Evolutionary conservation across 2,113 vertebrate genomes (phyloP), one percentile per base, ranked within the genome.

Genomic region (Corythaeola cristata): DNA sequence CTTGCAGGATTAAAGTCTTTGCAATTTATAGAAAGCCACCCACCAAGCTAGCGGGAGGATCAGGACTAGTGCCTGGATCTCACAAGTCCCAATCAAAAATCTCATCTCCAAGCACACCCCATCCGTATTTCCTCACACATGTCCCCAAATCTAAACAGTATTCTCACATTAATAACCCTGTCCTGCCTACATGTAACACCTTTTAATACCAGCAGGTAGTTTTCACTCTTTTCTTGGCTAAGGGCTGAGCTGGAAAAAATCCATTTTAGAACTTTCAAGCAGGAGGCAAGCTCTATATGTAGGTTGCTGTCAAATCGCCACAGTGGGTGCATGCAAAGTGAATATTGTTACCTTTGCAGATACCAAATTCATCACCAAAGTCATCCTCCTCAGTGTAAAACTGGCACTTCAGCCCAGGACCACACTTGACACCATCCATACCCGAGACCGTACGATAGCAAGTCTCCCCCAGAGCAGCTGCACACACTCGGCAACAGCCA

Each of bases 341-440:
- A 84, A 79, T 92, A 71, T 56, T 92, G 52, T 96, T 97, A 99
- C 99, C 99, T 99, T 98, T 99, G 98, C 99, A 99, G 92, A 99
- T 98, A 68, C 99, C 99, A 95, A 99, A 99, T 96, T 99, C 99
- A 97, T 99, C 99, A 68, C 99, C 99, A 93, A 99, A 99, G 93
- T 99, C 99, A 97, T 99, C 99, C 92, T 99, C 99, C 67, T 99
- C 99, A 67, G 98, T 99, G 98, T 99, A 99, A 98, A 99, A 99
- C 96, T 99, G 98, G 98, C 99, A 99, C 97, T 98, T 98, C 93
- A 99, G 98, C 66, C 99, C 99, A 4, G 99, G 99, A 90, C 99
- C 99, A 95, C 99, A 99, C 98, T 99, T 99, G 91, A 99, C 99
- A 58, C 99, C 99, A 94, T 99, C 99, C 99, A 99, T 99, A 26